phyloP scores from a whole-genome alignment of 2,113 vertebrate genomes.

The Sylvilagus bachmani region DNA sequence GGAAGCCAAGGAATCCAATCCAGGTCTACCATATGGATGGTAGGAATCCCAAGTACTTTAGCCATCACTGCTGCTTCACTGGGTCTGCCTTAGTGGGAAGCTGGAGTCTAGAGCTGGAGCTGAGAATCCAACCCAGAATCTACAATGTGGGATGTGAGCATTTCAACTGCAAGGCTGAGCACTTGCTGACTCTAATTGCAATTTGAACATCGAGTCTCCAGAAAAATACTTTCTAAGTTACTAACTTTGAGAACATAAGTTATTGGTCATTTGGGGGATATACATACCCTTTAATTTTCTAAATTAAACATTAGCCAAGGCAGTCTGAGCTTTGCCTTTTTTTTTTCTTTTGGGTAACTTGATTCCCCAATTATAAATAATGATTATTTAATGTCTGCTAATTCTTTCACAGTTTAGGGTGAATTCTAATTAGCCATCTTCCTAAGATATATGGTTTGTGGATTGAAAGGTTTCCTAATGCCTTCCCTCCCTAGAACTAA shows the following conservation, averaged over 20 bases:
- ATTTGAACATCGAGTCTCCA: not conserved
- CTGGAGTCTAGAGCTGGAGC: too few species aligned
- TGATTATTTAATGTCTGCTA: constrained; percentile 87
- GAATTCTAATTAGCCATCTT: constrained; percentile 81
- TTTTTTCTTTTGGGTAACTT: constrained; percentile 81
- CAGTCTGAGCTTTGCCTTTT: constrained; percentile 68
- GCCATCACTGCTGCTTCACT: too few species aligned
- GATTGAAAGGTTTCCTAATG: constrained; percentile 77
- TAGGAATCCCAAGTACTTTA: too few species aligned
- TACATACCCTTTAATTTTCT: constrained; percentile 80
- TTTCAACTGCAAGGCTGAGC: too few species aligned
- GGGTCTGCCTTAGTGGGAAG: too few species aligned
- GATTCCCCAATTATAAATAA: constrained; percentile 88
- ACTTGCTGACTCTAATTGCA: not conserved
- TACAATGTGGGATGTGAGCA: too few species aligned
- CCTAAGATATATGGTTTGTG: constrained; percentile 76
- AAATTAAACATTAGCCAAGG: constrained; percentile 83
- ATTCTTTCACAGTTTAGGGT: constrained; percentile 78
- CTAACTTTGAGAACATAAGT: constrained; percentile 39
- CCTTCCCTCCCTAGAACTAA: constrained; percentile 68
- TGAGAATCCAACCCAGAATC: too few species aligned
- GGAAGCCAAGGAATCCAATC: too few species aligned
- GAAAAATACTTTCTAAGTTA: constrained; percentile 27
- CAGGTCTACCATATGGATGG: too few species aligned
- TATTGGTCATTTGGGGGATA: constrained; percentile 67